A percentile compares a stretch with the other conserved stretches of the same genome.
These are phyloP conservation scores for Conger conger DNA, from an alignment of 2,113 vertebrate species.

Conservation along the genomic window DNA sequence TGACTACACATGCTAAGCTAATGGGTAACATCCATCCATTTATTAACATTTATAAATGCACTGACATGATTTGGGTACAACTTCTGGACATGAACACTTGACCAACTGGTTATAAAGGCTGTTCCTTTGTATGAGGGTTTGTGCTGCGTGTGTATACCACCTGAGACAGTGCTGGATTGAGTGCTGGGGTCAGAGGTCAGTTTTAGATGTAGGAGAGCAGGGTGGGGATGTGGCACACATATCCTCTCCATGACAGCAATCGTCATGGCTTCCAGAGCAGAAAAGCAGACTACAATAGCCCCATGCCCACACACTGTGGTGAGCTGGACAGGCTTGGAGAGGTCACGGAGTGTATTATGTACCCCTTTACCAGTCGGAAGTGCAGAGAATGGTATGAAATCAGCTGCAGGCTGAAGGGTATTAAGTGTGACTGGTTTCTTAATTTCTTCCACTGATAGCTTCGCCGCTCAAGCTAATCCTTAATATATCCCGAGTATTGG, in stretches of 20 bases:
- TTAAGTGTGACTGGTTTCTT: neutral
- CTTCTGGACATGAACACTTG: too few relatives aligned
- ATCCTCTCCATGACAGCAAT: neutral
- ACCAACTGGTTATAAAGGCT: too few relatives aligned
- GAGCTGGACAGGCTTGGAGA: neutral
- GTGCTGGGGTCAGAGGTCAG: too few relatives aligned
- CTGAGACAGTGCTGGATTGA: too few relatives aligned
- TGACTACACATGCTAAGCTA: too few relatives aligned
- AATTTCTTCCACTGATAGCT: neutral
- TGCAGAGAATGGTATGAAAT: neutral
- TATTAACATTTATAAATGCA: too few relatives aligned
- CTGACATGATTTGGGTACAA: too few relatives aligned
- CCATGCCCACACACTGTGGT: neutral
- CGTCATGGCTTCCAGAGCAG: neutral
- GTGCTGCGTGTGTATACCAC: too few relatives aligned
- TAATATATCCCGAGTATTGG: neutral
- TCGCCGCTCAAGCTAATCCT: neutral
- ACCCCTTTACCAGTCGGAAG: neutral
- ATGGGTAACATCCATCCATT: too few relatives aligned
- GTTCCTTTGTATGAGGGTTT: too few relatives aligned
- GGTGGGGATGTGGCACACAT: neutral
- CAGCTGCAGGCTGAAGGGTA: neutral
- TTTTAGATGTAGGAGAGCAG: too few relatives aligned
- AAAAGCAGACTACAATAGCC: neutral
- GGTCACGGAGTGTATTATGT: neutral